These are phyloP conservation scores for Dunckerocampus dactyliophorus DNA, from an alignment of 2,113 vertebrate genomes.

Conservation along the genomic window DNA sequence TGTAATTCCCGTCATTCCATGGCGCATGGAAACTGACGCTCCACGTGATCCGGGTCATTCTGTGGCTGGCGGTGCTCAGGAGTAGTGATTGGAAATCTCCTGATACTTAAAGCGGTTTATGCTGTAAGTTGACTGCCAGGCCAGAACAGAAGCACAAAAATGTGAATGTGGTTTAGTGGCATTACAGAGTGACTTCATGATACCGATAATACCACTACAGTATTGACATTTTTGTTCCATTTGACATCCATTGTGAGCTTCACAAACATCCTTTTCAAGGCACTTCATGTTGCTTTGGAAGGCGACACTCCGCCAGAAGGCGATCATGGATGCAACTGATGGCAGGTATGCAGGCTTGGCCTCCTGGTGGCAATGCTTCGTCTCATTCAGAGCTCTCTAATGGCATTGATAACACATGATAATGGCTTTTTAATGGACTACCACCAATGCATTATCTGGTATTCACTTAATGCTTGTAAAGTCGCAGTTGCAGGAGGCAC, in stretches of 20 bases:
- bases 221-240: background rate
- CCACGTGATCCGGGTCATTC: slow-evolving; percentile 28
- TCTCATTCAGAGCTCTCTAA: background rate
- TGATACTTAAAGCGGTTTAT: slow-evolving; percentile 51
- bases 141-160: slow-evolving; percentile 37
- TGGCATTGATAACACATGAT: background rate
- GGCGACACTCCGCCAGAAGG: background rate
- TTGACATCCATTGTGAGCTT: background rate
- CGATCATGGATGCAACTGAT: background rate
- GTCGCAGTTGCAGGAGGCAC: background rate
- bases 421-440: slow-evolving; percentile 1
- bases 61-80: slow-evolving; percentile 18
- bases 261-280: background rate
- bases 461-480: slow-evolving; percentile 1
- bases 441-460: background rate
- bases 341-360: background rate
- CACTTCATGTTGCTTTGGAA: background rate
- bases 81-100: slow-evolving; percentile 42
- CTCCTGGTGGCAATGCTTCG: background rate
- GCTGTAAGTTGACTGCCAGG: slow-evolving; percentile 26
- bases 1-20: slow-evolving; percentile 13
- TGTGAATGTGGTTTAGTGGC: slow-evolving; percentile 30
- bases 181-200: slow-evolving; percentile 16
- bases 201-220: background rate
- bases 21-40: background rate